Percentiles rank a stretch among this genome's conserved stretches.
These are phyloP conservation scores for Ichneumoninae sp. DNA, from an alignment of 2,888 invertebrate genomes.

Conservation along the genomic window DNA sequence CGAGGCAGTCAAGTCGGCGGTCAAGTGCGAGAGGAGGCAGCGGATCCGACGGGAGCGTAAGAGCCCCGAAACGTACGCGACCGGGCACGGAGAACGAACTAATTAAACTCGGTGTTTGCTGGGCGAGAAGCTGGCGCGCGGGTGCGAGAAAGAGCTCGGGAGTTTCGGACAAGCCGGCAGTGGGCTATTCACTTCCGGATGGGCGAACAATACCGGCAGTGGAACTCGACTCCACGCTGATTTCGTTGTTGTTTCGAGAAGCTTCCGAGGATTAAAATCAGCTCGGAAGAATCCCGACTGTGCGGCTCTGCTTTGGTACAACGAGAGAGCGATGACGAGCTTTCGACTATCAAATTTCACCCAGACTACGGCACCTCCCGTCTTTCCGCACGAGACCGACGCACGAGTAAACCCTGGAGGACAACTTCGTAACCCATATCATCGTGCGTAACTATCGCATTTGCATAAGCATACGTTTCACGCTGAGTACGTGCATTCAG, in stretches of 20 bases:
- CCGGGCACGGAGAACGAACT: conserved; percentile 63
- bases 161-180: conserved; percentile 25
- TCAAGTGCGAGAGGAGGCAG: conserved; percentile 21
- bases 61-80: conserved; percentile 36
- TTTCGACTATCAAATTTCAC: conserved; percentile 6
- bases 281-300: background rate
- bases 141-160: conserved; percentile 20
- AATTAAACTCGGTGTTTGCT: conserved; percentile 67
- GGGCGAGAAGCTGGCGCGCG: background rate
- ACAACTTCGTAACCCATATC: conserved; percentile 51
- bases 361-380: background rate
- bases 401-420: conserved; percentile 4
- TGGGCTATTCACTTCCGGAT: conserved; percentile 34
- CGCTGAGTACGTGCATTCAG: conserved; percentile 61
- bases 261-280: background rate
- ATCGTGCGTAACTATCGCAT: conserved; percentile 61
- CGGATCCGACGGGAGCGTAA: conserved; percentile 11
- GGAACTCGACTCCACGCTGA: conserved; percentile 5
- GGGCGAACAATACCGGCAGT: conserved; percentile 39
- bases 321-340: background rate
- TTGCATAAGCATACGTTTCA: conserved; percentile 65
- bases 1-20: background rate
- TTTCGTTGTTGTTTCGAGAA: background rate
- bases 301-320: background rate
- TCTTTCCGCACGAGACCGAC: conserved; percentile 3